These are phyloP conservation scores for Vanessa atalanta DNA, from an alignment of 1,140 invertebrate genomes.

Conservation along the genomic window DNA sequence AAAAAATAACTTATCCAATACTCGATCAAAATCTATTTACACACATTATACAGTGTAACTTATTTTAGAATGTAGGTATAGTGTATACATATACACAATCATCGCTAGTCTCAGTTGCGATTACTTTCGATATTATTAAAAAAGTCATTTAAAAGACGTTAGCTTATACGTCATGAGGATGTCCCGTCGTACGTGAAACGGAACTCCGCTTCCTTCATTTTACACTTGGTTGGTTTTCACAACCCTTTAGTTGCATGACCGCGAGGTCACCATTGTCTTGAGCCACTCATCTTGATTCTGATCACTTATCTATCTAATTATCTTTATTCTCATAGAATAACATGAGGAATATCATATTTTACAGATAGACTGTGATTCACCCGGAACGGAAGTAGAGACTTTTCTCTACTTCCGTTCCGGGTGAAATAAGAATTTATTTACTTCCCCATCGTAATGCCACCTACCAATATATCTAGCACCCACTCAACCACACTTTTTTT, in stretches of 20 bases:
- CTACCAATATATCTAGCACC: too few species aligned
- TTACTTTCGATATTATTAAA: background rate
- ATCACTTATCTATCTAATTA: constrained; percentile 17
- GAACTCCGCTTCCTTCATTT: constrained; percentile 67
- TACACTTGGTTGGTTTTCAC: constrained; percentile 52
- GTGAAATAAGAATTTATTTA: too few species aligned
- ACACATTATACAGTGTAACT: too few species aligned
- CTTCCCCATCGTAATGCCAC: too few species aligned
- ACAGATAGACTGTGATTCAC: background rate
- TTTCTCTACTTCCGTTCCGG: too few species aligned
- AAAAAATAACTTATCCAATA: too few species aligned
- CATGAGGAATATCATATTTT: background rate
- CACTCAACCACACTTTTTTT: too few species aligned
- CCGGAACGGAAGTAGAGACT: too few species aligned
- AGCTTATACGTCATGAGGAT: constrained; percentile 16
- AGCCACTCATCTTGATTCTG: constrained; percentile 26
- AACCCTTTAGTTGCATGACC: constrained; percentile 43
- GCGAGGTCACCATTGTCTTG: constrained; percentile 48
- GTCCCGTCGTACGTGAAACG: constrained; percentile 47
- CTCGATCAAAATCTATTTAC: too few species aligned
- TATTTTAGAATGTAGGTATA: too few species aligned
- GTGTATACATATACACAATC: too few species aligned
- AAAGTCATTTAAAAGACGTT: constrained; percentile 13
- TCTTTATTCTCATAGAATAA: constrained; percentile 7
- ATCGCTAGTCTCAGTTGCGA: background rate